Base-by-base conservation (phyloP, 2,113 vertebrate genomes). In the Engraulis encrasicolus region DNA sequence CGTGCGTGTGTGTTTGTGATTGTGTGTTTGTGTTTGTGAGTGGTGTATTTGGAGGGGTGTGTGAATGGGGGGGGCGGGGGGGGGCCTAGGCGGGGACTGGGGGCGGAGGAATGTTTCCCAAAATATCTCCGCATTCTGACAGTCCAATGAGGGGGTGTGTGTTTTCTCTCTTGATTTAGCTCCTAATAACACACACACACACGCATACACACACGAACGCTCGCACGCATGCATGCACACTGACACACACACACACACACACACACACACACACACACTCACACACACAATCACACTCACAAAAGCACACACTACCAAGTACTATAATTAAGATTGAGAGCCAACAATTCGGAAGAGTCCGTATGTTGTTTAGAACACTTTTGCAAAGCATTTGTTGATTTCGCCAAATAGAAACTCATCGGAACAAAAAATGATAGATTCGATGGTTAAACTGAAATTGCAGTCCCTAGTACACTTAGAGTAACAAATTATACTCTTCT, bases 111-210 rank as follows among this genome's bases (percentile, higher is more conserved):
- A 86, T 77, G 79, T 50, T 88, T 91, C 92, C 91, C 82, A 89
- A 94, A 92, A 94, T 94, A 93, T 91, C 88, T 79, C 23, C 52
- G 2, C 85, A 87, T 89, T 88, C 82, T 93, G 92, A 92, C 92
- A 91, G 87, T 86, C 91, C 92, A 93, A 93, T 91, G 91, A 92
- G 48, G 58, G 87, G 90, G 85, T n/a, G 61, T 86, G 85, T 88
- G 81, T 87, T 11, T 37, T 79, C 49, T 31, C 34, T 38, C 50
- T 45, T 27, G 40, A 71, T 58, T 90, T 86, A 90, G 93, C 91
- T 91, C 84, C 88, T 91, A 94, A 93, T 92, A 91, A 90, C 66
- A n/a, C 80, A 81, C 27, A 14, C 48, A 77, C 78, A 23, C 54
- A 58, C 54, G 23, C 54, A 58, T n/a, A 58, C 54, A 58, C 54